Percentiles rank a stretch among this genome's conserved stretches.
Conservation (phyloP, 2,113 vertebrate species). For the Pollimyrus isidori region DNA sequence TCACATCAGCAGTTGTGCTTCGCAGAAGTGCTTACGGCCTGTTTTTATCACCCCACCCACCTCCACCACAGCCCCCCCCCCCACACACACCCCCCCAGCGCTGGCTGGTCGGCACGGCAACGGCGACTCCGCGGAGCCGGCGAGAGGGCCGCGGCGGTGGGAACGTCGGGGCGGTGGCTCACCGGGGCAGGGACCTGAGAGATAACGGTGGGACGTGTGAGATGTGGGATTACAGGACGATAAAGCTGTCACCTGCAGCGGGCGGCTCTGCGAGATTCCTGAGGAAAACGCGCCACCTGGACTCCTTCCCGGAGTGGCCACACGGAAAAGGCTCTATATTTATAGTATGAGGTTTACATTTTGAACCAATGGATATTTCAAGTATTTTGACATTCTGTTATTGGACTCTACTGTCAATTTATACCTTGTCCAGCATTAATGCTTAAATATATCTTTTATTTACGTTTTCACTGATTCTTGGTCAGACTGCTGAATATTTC, state of each 20-base stretch:
- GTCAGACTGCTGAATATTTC: not conserved
- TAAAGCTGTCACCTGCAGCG: slow-evolving; percentile 5
- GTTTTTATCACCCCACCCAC: not conserved
- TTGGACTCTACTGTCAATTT: not conserved
- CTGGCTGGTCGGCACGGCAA: slow-evolving; percentile 12
- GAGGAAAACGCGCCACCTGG: not conserved
- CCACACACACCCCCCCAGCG: not conserved
- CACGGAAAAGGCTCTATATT: slow-evolving; percentile 1
- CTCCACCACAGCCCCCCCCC: not conserved
- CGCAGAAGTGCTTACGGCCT: slow-evolving; percentile 40
- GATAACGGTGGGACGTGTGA: slow-evolving; percentile 19
- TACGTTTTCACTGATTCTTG: not conserved
- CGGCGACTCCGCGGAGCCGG: slow-evolving; percentile 14
- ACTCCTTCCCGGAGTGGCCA: not conserved
- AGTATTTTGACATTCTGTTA: slow-evolving; percentile 13
- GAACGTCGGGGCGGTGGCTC: not conserved
- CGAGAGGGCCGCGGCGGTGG: not conserved
- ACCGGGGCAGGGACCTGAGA: not conserved
- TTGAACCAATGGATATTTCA: slow-evolving; percentile 17
- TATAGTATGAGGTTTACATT: slow-evolving; percentile 13
- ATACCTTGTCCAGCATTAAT: not conserved
- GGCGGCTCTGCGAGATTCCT: not conserved
- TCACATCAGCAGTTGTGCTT: slow-evolving; percentile 41
- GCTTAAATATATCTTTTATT: not conserved
- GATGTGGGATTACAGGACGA: slow-evolving; percentile 7